Evolutionary conservation across 2,113 vertebrate species (phyloP).

Genomic region (Elgaria multicarinata): DNA sequence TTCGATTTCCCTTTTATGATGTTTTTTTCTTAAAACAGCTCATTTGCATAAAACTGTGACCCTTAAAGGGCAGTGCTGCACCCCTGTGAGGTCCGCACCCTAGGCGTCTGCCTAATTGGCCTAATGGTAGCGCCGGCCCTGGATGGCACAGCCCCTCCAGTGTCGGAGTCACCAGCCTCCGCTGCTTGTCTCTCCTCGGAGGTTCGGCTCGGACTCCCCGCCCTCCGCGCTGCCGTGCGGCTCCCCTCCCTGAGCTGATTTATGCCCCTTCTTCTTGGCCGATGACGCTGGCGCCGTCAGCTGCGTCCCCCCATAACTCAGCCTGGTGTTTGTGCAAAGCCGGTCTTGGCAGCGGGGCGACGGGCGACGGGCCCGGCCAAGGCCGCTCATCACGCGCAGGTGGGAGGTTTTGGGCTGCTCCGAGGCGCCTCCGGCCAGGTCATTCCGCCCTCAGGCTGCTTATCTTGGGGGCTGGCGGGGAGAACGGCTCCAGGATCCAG

Average conservation of each 20-base stretch:
- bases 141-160: too few species aligned
- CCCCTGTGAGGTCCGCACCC: too few species aligned
- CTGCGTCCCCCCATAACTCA: not conserved
- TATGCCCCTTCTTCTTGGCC: not conserved
- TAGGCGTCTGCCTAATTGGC: too few species aligned
- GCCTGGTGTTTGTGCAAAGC: not conserved
- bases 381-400: not conserved
- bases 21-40: too few species aligned
- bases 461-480: not conserved
- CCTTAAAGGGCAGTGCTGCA: too few species aligned
- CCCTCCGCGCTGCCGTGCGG: not conserved
- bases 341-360: not conserved
- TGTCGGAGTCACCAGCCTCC: too few species aligned
- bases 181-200: not conserved
- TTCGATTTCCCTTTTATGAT: too few species aligned
- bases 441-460: not conserved
- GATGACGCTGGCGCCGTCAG: not conserved
- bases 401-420: not conserved
- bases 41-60: too few species aligned
- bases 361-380: fast-evolving
- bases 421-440: not conserved
- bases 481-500: not conserved
- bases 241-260: not conserved
- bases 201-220: not conserved
- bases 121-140: too few species aligned